phyloP scores from a whole-genome alignment of 2,888 invertebrate species.

The Lapara coniferarum region DNA sequence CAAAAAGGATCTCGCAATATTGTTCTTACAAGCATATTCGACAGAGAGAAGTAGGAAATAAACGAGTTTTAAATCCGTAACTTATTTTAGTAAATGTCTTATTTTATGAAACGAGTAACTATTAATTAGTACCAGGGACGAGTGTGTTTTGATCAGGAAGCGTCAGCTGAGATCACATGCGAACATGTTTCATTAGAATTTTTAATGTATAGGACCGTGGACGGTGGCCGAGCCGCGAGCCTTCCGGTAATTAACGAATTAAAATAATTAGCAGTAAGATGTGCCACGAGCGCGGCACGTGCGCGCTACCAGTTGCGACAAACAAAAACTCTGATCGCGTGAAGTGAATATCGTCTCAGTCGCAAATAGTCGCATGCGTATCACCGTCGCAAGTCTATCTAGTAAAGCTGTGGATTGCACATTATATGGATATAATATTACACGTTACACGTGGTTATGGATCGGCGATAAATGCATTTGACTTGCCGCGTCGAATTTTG shows the following conservation, averaged over 20 bases:
- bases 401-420: no score
- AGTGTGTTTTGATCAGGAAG: neutral
- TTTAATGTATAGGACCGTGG: neutral
- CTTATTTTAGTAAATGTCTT: neutral
- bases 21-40: no score
- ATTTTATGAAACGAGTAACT: neutral
- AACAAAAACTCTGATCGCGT: neutral
- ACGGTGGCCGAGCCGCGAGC: neutral
- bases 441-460: no score
- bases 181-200: neutral
- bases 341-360: neutral
- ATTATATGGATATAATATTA: no score
- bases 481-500: no score
- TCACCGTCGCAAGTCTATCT: no score
- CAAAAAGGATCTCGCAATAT: no score
- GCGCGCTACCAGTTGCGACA: neutral
- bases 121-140: neutral
- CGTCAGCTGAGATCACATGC: neutral
- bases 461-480: no score
- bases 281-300: neutral
- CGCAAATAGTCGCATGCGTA: neutral
- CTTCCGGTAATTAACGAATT: constrained; percentile 8
- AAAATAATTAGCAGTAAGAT: neutral
- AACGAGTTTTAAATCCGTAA: no score
- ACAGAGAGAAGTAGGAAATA: no score